These are phyloP conservation scores for Aulostomus chinensis DNA, from an alignment of 2,797 vertebrate species.

Conservation along the genomic window DNA sequence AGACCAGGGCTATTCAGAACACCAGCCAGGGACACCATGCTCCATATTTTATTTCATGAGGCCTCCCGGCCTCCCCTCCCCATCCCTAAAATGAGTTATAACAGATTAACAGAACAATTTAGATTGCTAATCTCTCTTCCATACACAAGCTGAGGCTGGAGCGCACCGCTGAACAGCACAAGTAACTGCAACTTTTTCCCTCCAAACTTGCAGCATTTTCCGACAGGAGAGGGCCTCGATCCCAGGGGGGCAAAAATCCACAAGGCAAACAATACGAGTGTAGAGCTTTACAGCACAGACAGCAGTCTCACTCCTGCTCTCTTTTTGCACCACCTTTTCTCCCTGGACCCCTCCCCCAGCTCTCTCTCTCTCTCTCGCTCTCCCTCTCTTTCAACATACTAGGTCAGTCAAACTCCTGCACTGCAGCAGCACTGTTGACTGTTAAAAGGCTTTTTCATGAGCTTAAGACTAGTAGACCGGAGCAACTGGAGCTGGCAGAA, in stretches of 20 bases:
- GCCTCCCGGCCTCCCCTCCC: slow-evolving; percentile 12
- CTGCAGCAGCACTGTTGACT: slow-evolving; percentile 62
- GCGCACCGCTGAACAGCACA: slow-evolving; percentile 61
- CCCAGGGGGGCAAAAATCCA: slow-evolving; percentile 61
- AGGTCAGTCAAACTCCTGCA: slow-evolving; percentile 66
- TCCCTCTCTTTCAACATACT: slow-evolving; percentile 47
- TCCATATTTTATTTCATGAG: slow-evolving; percentile 57
- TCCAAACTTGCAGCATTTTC: slow-evolving; percentile 62
- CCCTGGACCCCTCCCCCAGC: background rate
- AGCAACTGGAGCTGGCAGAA: no score
- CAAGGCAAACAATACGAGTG: slow-evolving; percentile 64
- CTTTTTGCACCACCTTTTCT: slow-evolving; percentile 12
- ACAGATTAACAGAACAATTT: no score
- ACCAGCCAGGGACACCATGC: slow-evolving; percentile 49
- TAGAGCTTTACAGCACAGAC: slow-evolving; percentile 49
- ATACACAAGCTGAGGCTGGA: slow-evolving; percentile 34
- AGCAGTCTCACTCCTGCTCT: slow-evolving; percentile 23
- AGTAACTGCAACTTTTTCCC: slow-evolving; percentile 50
- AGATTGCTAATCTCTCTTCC: slow-evolving; percentile 55
- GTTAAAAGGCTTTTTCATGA: slow-evolving; percentile 41
- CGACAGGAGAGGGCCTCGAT: slow-evolving; percentile 42
- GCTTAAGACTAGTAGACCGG: slow-evolving; percentile 16
- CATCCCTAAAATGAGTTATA: slow-evolving; percentile 40
- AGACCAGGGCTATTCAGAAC: slow-evolving; percentile 37
- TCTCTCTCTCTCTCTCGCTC: slow-evolving; percentile 5